Base-by-base conservation (phyloP, 1,140 invertebrate species). In the Chironomus striatipennis region DNA sequence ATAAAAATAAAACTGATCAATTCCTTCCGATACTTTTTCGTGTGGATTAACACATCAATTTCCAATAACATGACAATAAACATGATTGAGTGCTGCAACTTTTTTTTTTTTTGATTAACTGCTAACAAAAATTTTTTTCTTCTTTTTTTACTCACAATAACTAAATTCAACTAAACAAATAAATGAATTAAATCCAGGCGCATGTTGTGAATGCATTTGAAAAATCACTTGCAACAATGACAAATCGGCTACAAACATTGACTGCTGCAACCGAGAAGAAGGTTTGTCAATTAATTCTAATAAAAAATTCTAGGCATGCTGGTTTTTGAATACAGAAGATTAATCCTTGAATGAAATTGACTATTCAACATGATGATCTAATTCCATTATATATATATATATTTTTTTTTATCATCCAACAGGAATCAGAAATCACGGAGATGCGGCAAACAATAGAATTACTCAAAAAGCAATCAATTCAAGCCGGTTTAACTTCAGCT, bases 141-240 rank as follows among this genome's bases (percentile, higher is more conserved):
- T 57, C 47, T 57, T 47, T 10, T 12, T n/a, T n/a, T 57, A 57
- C 12, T 57, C 47, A 57, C 47, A 57, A 57, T n/a, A 57, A 57
- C n/a, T 47, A n/a, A n/a, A n/a, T n/a, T n/a, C n/a, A n/a, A n/a
- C n/a, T n/a, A n/a, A n/a, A n/a, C 12, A 57, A 57, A 15, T n/a
- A 15, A 12, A 57, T 10, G 8, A 67, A 34, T 42, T 85, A 86
- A 81, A 90, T 91, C 57, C 85, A 97, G 94, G 94, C 94, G 73
- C 95, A 97, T 83, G 94, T 97, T 70, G 95, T 97, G 73, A 92
- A 93, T 34, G 94, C 95, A 42, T 98, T 98, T 84, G 95, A 98
- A 80, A 94, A 97, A 84, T 95, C 93, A 75, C 83, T 98, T 74
- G 91, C 93, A 17, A 96, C 94, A 79, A 97, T 98, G 95, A 96